Conservation (phyloP, 2,797 vertebrate species). For the Mormyrus proboscirostris region DNA sequence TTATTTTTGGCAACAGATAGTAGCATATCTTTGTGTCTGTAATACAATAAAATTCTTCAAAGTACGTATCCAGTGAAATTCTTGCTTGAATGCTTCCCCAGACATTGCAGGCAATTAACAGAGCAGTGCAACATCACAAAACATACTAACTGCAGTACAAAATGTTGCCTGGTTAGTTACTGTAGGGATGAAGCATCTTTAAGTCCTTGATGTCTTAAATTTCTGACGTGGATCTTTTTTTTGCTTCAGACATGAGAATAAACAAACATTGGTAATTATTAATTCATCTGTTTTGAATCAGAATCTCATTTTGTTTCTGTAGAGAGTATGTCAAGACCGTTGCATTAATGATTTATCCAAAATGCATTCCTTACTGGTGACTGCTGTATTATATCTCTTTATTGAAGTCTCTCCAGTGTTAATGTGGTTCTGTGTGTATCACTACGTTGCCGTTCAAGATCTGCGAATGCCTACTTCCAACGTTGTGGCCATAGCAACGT, state of each 20-base stretch:
- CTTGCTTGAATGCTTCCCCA: neutral
- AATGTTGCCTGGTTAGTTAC: neutral
- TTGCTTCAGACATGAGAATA: neutral
- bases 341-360: neutral
- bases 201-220: neutral
- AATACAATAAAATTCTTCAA: neutral
- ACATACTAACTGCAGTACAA: neutral
- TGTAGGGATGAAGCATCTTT: neutral
- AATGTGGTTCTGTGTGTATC: neutral
- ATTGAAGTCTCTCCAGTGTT: neutral
- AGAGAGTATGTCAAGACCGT: neutral
- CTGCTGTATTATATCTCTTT: neutral
- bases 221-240: neutral
- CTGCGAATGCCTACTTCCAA: neutral
- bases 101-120: neutral
- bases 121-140: neutral
- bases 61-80: neutral
- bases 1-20: neutral
- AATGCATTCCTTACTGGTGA: neutral
- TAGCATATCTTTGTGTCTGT: neutral
- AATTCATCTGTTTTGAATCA: neutral
- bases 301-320: neutral
- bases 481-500: neutral
- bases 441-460: neutral
- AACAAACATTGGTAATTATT: neutral